Evolutionary conservation across 1,140 invertebrate species (phyloP).

Genomic region (Dreissena rostriformis): DNA sequence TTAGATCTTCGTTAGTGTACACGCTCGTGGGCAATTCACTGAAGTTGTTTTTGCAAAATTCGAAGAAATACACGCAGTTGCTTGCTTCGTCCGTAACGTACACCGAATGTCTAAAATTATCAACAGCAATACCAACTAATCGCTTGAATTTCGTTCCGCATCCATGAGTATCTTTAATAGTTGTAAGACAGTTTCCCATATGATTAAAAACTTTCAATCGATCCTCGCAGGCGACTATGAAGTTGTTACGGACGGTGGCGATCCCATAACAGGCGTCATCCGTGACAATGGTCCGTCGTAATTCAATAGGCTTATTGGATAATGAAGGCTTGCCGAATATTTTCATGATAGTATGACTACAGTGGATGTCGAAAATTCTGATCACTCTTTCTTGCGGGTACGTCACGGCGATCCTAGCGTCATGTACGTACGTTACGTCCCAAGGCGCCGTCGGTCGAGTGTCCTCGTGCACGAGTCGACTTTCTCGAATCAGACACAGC

Average conservation of each 20-base stretch:
- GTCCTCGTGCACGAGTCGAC: background rate
- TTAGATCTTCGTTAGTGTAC: conserved; percentile 5
- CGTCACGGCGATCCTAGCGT: conserved; percentile 22
- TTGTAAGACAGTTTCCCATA: background rate
- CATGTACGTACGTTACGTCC: background rate
- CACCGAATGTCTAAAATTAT: conserved; percentile 4
- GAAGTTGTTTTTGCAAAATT: background rate
- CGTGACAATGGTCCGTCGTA: background rate
- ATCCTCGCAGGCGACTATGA: conserved; percentile 31
- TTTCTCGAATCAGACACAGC: conserved; percentile 9
- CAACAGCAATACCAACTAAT: conserved; percentile 16
- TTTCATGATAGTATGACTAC: conserved; percentile 1
- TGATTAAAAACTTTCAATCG: conserved; percentile 22
- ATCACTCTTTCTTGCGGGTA: conserved; percentile 31
- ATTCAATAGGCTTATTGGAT: background rate
- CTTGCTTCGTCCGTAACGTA: conserved; percentile 28
- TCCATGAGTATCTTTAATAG: conserved; percentile 7
- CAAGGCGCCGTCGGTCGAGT: conserved; percentile 15
- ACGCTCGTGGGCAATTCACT: background rate
- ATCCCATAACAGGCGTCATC: conserved; percentile 32
- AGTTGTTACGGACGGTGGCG: background rate
- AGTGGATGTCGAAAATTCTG: conserved; percentile 34
- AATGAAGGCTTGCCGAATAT: conserved; percentile 27
- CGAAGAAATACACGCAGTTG: conserved; percentile 3
- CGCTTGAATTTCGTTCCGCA: conserved; percentile 11